Evolutionary conservation across 2,797 vertebrate species (phyloP).

Genomic region (Hylomyscus alleni): DNA sequence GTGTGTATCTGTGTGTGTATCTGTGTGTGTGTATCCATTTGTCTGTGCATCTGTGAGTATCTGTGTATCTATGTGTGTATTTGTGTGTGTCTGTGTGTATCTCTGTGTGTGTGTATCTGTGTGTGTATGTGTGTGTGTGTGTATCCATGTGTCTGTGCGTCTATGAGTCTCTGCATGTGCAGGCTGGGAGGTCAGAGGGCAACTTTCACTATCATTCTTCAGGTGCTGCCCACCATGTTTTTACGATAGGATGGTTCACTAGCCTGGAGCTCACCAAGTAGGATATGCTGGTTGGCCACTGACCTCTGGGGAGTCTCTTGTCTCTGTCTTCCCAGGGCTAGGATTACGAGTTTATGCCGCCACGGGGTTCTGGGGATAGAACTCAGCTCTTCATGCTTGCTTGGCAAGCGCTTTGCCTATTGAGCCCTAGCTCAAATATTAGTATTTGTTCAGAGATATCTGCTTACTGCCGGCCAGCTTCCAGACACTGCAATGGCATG

Average conservation of each 20-base stretch:
- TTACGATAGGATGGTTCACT: neutral
- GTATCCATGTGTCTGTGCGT: neutral
- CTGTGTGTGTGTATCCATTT: no score
- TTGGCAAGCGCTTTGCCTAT: neutral
- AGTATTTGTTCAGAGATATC: neutral
- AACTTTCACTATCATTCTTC: neutral
- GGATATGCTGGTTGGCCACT: neutral
- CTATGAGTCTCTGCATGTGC: neutral
- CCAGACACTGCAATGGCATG: neutral
- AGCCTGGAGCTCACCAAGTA: neutral
- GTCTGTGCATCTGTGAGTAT: no score
- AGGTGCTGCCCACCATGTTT: neutral
- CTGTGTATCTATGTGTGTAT: no score
- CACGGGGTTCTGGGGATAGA: neutral
- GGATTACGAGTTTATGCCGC: neutral
- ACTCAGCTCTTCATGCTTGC: neutral
- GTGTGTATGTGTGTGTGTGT: no score
- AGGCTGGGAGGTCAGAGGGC: neutral
- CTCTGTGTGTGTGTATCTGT: no score
- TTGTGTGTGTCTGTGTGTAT: no score
- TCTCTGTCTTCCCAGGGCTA: neutral
- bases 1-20: no score
- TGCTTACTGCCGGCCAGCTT: neutral
- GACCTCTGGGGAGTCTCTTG: neutral
- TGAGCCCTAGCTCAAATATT: neutral